Evolutionary conservation across 1,140 invertebrate species (phyloP).

Genomic region (Globodera ellingtonae): DNA sequence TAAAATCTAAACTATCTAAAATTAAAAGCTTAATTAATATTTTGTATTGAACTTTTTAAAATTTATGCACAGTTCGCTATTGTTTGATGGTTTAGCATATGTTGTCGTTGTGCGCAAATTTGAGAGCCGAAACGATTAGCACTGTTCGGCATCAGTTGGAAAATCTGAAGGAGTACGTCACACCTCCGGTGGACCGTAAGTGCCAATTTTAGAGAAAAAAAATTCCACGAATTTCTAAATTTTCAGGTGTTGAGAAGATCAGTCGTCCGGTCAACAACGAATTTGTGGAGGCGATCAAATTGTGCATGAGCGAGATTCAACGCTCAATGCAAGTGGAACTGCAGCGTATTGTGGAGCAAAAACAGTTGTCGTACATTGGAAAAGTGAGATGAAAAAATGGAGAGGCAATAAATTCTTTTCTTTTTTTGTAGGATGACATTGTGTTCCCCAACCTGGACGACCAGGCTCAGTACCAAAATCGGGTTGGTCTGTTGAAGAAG

Average conservation of each 20-base stretch:
- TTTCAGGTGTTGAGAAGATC: conserved; percentile 34
- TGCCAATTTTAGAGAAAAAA: neutral
- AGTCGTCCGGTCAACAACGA: conserved; percentile 27
- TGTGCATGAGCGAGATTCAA: conserved; percentile 32
- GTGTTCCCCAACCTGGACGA: conserved; percentile 27
- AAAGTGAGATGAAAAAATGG: conserved; percentile 28
- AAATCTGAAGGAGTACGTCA: conserved; percentile 33
- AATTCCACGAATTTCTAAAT: conserved; percentile 7
- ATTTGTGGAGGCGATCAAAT: conserved; percentile 32
- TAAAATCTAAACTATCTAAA: neutral
- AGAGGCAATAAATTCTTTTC: neutral
- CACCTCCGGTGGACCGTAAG: conserved; percentile 39
- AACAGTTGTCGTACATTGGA: conserved; percentile 19
- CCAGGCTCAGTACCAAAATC: conserved; percentile 24
- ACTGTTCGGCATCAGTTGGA: conserved; percentile 39
- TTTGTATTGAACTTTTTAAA: neutral
- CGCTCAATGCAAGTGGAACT: conserved; percentile 16
- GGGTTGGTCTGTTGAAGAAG: conserved; percentile 32
- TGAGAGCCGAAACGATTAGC: conserved; percentile 39
- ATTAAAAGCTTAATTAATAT: conserved; percentile 2
- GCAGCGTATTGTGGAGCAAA: conserved; percentile 23
- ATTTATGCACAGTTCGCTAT: neutral
- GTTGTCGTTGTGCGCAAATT: conserved; percentile 33
- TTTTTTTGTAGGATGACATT: conserved; percentile 32
- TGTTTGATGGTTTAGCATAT: conserved; percentile 32